These are phyloP conservation scores for Pollenia labialis DNA, from an alignment of 2,888 invertebrate species.

Conservation along the genomic window DNA sequence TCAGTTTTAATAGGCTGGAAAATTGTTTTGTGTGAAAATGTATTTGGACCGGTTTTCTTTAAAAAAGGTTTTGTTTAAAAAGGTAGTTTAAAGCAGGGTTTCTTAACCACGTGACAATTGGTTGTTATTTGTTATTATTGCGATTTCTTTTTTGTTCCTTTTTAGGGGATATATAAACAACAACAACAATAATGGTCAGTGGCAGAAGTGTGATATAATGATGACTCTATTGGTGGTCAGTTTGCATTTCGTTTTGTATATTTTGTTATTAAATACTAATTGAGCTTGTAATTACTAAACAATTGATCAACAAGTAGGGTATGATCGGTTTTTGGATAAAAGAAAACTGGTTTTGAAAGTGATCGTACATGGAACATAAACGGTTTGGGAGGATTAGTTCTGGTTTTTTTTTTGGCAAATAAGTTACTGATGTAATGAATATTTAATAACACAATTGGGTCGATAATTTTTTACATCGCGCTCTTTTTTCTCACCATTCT, in stretches of 20 bases:
- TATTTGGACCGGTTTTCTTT: slow-evolving; percentile 48
- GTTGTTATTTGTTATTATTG: neutral
- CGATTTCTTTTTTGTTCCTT: neutral
- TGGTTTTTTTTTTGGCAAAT: neutral
- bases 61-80: neutral
- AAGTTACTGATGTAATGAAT: no score
- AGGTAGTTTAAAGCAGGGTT: neutral
- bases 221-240: slow-evolving; percentile 72
- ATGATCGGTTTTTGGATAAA: neutral
- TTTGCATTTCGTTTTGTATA: neutral
- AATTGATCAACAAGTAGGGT: slow-evolving; percentile 16
- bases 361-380: neutral
- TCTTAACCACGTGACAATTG: slow-evolving; percentile 50
- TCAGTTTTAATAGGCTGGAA: slow-evolving; percentile 67
- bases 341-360: slow-evolving; percentile 9
- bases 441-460: no score
- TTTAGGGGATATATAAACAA: neutral
- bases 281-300: slow-evolving; percentile 32
- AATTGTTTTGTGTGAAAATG: slow-evolving; percentile 55
- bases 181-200: slow-evolving; percentile 58
- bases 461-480: no score
- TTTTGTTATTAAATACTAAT: slow-evolving; percentile 41
- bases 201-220: slow-evolving; percentile 52
- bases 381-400: neutral
- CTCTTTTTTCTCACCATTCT: no score